Conservation (phyloP, 2,113 vertebrate genomes). For the Eubucco bourcierii region DNA sequence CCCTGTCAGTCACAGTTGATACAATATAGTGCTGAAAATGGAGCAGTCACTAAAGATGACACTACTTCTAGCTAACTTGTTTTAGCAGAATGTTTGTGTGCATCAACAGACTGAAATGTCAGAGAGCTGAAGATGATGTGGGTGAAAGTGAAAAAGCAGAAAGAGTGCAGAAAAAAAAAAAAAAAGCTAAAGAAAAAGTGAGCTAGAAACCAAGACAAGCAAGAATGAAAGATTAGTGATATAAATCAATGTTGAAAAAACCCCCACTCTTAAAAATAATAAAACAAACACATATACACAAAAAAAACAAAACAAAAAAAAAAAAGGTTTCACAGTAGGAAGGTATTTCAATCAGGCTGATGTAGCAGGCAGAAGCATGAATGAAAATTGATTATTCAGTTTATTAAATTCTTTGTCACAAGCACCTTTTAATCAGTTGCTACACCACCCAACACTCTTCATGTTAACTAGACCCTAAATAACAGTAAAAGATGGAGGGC, state of each 20-base stretch:
- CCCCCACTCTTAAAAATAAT: not conserved
- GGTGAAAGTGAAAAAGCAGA: conserved; percentile 21
- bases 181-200: not conserved
- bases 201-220: not conserved
- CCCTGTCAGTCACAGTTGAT: conserved; percentile 21
- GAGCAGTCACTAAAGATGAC: conserved; percentile 39
- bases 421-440: not conserved
- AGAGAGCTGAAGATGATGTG: conserved; percentile 35
- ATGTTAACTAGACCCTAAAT: not conserved
- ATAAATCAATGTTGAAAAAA: not conserved
- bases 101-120: conserved; percentile 56
- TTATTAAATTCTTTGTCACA: not conserved
- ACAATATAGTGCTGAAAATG: conserved; percentile 34
- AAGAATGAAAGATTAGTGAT: not conserved
- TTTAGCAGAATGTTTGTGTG: conserved; percentile 43
- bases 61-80: conserved; percentile 44
- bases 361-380: not conserved
- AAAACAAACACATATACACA: too few species aligned
- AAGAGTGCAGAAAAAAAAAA: not conserved
- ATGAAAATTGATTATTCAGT: not conserved
- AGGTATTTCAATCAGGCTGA: not conserved
- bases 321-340: not conserved
- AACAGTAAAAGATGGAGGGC: not conserved
- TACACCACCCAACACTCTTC: not conserved
- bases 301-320: too few species aligned